A percentile compares a stretch with the other conserved stretches of the same genome.
Conservation (phyloP, 2,797 vertebrate species). For the Pipistrellus nathusii region DNA sequence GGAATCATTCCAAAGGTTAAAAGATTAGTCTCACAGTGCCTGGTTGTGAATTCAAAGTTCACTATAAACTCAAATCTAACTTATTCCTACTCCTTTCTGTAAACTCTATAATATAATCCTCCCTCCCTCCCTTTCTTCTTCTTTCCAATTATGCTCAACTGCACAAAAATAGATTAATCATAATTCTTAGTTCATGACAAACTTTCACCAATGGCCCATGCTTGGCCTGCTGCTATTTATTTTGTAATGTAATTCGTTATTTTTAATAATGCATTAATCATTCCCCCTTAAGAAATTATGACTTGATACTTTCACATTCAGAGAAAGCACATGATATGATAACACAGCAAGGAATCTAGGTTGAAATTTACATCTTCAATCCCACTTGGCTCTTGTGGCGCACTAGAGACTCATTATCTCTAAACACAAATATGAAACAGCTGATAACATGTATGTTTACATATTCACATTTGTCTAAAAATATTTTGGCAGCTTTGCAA, state of each 20-base stretch:
- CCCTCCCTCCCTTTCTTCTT: background rate
- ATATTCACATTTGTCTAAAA: constrained; percentile 59
- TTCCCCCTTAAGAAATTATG: constrained; percentile 38
- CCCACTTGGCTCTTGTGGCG: constrained; percentile 42
- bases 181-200: constrained; percentile 45
- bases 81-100: background rate
- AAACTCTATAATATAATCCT: background rate
- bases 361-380: constrained; percentile 51
- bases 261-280: constrained; percentile 53
- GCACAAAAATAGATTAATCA: constrained; percentile 41
- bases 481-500: constrained; percentile 62
- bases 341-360: constrained; percentile 54
- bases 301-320: constrained; percentile 59
- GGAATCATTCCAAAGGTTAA: background rate
- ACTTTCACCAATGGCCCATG: constrained; percentile 41
- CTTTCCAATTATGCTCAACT: background rate
- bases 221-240: background rate
- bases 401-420: constrained; percentile 38
- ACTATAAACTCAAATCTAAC: background rate
- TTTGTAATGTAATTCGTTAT: constrained; percentile 47
- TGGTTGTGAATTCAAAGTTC: background rate
- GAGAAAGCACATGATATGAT: constrained; percentile 55
- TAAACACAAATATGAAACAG: constrained; percentile 63
- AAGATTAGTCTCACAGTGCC: background rate
- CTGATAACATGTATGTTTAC: constrained; percentile 66